Evolutionary conservation across 2,113 vertebrate genomes (phyloP).

Genomic region (Otus sunia): DNA sequence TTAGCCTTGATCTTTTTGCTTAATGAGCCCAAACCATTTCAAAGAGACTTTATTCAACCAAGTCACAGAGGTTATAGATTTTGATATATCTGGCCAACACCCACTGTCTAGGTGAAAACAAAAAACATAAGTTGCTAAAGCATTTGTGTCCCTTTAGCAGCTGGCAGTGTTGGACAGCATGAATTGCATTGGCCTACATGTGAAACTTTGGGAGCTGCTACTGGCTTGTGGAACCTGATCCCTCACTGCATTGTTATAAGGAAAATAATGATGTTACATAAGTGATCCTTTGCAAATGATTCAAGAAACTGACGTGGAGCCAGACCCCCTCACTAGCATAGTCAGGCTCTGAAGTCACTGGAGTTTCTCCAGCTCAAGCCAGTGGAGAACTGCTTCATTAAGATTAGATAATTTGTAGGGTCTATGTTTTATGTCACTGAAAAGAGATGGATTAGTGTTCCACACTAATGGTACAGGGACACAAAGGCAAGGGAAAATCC

Average conservation of each 20-base stretch:
- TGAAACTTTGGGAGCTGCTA: background rate
- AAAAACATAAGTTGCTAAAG: background rate
- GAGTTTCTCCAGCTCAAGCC: constrained; percentile 14
- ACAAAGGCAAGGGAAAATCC: constrained; percentile 22
- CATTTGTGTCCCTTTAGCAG: background rate
- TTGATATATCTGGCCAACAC: background rate
- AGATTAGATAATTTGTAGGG: background rate
- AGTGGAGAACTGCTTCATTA: constrained; percentile 24
- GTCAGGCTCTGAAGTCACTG: background rate
- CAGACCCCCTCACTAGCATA: background rate
- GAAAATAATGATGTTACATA: constrained; percentile 25
- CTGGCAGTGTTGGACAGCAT: background rate
- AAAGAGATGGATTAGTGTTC: constrained; percentile 45
- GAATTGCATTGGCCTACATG: background rate
- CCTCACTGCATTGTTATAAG: background rate
- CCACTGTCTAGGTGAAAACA: background rate
- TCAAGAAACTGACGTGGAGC: background rate
- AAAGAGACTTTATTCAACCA: background rate
- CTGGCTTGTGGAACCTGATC: background rate
- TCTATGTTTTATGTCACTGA: background rate
- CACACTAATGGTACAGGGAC: background rate
- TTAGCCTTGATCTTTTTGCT: background rate
- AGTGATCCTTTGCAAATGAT: background rate
- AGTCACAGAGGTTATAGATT: background rate
- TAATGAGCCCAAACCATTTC: background rate